Base-by-base conservation (phyloP, 2,797 vertebrate genomes). In the Pelodytes ibericus region DNA sequence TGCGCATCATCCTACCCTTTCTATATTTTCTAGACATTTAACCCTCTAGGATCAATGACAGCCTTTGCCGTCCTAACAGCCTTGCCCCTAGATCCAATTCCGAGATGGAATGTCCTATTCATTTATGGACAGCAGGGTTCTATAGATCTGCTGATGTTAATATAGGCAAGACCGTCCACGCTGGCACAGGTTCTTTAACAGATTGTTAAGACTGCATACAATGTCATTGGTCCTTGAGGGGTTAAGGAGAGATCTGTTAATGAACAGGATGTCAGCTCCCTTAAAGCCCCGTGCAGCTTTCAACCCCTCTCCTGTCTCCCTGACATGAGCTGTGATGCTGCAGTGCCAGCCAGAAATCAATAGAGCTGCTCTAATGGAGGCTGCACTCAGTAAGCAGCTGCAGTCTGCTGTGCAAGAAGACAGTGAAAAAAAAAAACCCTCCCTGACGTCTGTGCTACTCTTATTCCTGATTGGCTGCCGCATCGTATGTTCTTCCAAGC, bases 401-500 rank as follows among this genome's bases (percentile, higher is more conserved):
- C 83, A 84, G 79, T 82, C 77, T 72, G 82, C 83, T 78, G 84
- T 62, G 74, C 82, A 36, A 71, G 75, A 67, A 78, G 70, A 72
- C 69, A 53, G 74, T 11, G 29, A 33, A 36, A 53, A 26, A 31
- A 75, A 74, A 60, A 58, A 10, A 33, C 11, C 33, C 81, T 31
- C 79, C 70, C 72, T 93, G 93, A 94, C 91, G 91, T 91, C 84
- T 80, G 72, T 2, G 81, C 82, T 74, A 86, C 87, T 72, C 88
- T 80, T 81, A 79, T 85, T 80, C 85, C 90, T 81, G 87, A 94
- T 94, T 94, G 93, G 93, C 80, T 83, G 72, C 79, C 80, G 81
- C 85, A 92, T 91, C 89, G 89, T 90, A 94, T 93, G 92, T 92
- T 95, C 91, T 87, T 82, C 81, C 85, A 84, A 91, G 89, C 90